A percentile compares a stretch with the other conserved stretches of the same genome.
These are phyloP conservation scores for Electrona antarctica DNA, from an alignment of 2,113 vertebrate species.

Conservation along the genomic window DNA sequence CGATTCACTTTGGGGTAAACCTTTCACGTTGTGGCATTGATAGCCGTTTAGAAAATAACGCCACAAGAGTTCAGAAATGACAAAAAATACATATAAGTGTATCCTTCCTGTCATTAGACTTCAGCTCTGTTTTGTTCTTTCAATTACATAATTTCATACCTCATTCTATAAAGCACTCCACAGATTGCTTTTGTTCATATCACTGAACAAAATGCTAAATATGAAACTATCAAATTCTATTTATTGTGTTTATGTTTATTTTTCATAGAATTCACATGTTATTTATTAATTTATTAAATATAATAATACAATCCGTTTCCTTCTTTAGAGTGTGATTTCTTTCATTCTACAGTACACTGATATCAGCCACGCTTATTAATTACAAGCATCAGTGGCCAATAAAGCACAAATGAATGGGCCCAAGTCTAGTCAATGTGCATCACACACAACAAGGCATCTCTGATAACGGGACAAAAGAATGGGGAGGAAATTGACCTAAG, in stretches of 20 bases:
- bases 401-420: conserved; percentile 53
- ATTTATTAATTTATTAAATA: conserved; percentile 67
- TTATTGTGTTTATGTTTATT: conserved; percentile 56
- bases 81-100: neutral
- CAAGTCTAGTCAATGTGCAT: conserved; percentile 48
- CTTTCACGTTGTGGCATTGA: conserved; percentile 20
- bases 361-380: conserved; percentile 51
- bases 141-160: conserved; percentile 6
- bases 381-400: conserved; percentile 61
- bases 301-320: conserved; percentile 34
- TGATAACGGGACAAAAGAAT: conserved; percentile 69
- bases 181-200: conserved; percentile 22
- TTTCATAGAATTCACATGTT: conserved; percentile 39
- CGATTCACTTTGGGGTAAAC: conserved; percentile 6
- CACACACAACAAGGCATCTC: conserved; percentile 43
- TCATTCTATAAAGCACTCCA: conserved; percentile 18
- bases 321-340: conserved; percentile 55
- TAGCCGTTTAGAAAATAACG: conserved; percentile 32
- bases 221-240: conserved; percentile 22
- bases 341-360: conserved; percentile 31
- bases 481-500: conserved; percentile 73
- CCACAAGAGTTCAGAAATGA: conserved; percentile 32
- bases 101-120: conserved; percentile 36
- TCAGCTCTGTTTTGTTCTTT: conserved; percentile 40
- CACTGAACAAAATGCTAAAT: conserved; percentile 12